A percentile compares a stretch with the other conserved stretches of the same genome.
Evolutionary conservation across 2,888 invertebrate species (phyloP).

Genomic region (Heteromyza rotundicornis): DNA sequence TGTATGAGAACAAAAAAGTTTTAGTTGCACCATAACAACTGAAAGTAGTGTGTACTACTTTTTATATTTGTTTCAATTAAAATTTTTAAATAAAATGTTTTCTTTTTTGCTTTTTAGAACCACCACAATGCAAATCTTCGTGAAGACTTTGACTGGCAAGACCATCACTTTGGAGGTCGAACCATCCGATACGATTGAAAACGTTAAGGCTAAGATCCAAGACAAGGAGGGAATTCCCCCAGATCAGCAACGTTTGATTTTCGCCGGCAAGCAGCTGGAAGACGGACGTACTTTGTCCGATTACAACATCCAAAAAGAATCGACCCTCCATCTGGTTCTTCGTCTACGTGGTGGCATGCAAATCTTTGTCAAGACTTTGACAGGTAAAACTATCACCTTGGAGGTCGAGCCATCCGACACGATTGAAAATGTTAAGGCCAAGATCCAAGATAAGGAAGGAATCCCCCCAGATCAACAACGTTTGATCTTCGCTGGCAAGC

Average conservation of each 20-base stretch:
- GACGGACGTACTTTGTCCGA: not conserved
- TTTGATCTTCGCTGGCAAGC: constrained; percentile 3
- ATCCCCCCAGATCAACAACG: constrained; percentile 3
- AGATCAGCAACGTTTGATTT: constrained; percentile 4
- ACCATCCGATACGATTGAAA: not conserved
- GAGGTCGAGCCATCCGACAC: not conserved
- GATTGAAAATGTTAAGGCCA: not conserved
- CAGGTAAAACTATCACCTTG: not conserved
- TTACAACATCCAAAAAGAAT: constrained; percentile 1
- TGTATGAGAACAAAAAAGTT: not conserved
- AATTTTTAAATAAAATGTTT: too few species aligned
- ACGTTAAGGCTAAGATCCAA: constrained; percentile 1
- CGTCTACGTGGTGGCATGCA: constrained; percentile 4
- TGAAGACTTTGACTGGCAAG: not conserved
- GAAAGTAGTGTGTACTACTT: too few species aligned
- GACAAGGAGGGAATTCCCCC: constrained; percentile 2
- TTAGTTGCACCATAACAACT: too few species aligned
- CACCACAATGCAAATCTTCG: not conserved
- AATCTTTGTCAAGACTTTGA: constrained; percentile 1
- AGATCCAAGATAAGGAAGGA: constrained; percentile 1
- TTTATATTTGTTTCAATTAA: too few species aligned
- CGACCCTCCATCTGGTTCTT: not conserved
- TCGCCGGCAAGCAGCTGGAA: not conserved
- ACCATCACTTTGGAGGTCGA: not conserved
- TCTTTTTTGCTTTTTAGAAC: too few species aligned